These are phyloP conservation scores for Aegypius monachus DNA, from an alignment of 2,113 vertebrate species.

Conservation along the genomic window DNA sequence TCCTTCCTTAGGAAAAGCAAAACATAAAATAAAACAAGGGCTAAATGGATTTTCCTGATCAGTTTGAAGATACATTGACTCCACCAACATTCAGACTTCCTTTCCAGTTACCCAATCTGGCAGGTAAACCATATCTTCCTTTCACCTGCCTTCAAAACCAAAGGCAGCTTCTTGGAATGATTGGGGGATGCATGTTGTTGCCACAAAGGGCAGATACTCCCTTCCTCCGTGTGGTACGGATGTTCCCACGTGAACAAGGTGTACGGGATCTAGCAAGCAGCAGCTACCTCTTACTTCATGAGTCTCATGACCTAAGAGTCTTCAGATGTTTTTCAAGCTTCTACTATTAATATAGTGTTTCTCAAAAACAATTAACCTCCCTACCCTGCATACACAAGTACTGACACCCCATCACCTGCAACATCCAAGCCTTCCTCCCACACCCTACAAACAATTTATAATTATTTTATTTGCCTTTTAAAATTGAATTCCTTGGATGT, in stretches of 20 bases:
- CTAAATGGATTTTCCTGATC: slow-evolving; percentile 9
- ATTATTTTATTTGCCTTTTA: not conserved
- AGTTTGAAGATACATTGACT: not conserved
- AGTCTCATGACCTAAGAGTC: not conserved
- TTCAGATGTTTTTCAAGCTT: not conserved
- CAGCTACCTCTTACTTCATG: not conserved
- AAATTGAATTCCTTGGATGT: slow-evolving; percentile 9
- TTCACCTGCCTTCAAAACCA: not conserved
- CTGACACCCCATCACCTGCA: not conserved
- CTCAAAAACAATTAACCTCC: slow-evolving; percentile 31
- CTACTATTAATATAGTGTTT: slow-evolving; percentile 45
- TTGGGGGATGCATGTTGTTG: not conserved
- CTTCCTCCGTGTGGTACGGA: not conserved
- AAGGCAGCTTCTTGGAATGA: slow-evolving; percentile 35
- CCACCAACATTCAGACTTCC: slow-evolving; percentile 23
- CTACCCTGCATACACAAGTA: not conserved
- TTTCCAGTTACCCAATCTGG: not conserved
- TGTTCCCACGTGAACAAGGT: not conserved
- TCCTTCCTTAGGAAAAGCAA: slow-evolving; percentile 62
- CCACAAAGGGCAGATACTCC: not conserved
- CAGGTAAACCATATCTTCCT: not conserved
- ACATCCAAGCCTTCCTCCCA: not conserved
- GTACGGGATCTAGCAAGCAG: not conserved
- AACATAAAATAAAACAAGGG: slow-evolving; percentile 7
- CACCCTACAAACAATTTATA: not conserved